Evolutionary conservation across 2,797 vertebrate species (phyloP).

Genomic region (Channallabes apus): DNA sequence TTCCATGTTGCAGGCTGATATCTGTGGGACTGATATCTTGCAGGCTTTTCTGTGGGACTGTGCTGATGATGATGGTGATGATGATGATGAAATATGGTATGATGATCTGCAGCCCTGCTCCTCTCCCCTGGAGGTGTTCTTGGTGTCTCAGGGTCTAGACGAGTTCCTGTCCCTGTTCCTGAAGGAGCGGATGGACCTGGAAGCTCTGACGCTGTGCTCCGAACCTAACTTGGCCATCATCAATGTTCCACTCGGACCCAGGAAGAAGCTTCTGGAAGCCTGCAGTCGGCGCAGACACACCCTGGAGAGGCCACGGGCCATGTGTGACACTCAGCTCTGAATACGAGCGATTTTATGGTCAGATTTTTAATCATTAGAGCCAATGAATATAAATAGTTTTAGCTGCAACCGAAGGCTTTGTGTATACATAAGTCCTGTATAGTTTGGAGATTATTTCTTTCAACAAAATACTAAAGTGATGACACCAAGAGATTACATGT

Average conservation of each 20-base stretch:
- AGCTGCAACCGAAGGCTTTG: too few relatives aligned
- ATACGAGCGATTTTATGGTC: slow-evolving; percentile 38
- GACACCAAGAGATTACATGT: too few relatives aligned
- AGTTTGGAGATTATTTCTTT: too few relatives aligned
- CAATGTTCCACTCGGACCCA: slow-evolving; percentile 85
- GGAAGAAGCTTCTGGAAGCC: slow-evolving; percentile 92
- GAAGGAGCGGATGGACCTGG: slow-evolving; percentile 89
- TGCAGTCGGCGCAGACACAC: slow-evolving; percentile 80
- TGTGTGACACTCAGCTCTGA: slow-evolving; percentile 89
- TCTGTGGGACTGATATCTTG: slow-evolving; percentile 29
- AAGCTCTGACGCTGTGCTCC: slow-evolving; percentile 86
- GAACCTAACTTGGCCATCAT: slow-evolving; percentile 87
- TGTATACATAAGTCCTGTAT: too few relatives aligned
- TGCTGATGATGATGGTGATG: slow-evolving; percentile 74
- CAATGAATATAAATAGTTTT: too few relatives aligned
- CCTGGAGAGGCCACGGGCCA: slow-evolving; percentile 77
- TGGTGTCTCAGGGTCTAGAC: slow-evolving; percentile 84
- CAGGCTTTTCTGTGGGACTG: slow-evolving; percentile 87
- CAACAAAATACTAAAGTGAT: too few relatives aligned
- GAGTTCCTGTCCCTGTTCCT: slow-evolving; percentile 84
- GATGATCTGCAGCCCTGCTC: slow-evolving; percentile 74
- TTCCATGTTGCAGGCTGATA: not conserved
- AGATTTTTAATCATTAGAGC: not conserved
- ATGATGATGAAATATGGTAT: slow-evolving; percentile 79
- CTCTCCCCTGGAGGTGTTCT: slow-evolving; percentile 86